Percentiles rank a stretch among this genome's conserved stretches.
Conservation (phyloP, 2,888 invertebrate species). For the Drosophila affinis region DNA sequence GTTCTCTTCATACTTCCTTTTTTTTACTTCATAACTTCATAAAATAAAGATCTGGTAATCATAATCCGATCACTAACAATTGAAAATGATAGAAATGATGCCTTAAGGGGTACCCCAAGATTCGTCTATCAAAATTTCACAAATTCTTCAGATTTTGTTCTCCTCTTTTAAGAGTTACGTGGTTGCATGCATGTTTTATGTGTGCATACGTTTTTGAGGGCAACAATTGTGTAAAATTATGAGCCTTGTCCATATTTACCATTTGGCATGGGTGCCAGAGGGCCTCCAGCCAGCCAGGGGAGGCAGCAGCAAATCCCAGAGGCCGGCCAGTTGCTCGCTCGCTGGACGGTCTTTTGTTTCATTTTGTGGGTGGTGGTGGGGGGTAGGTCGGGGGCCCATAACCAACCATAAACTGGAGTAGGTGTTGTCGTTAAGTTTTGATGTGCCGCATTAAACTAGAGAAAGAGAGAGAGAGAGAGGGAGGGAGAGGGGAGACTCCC, state of each 20-base stretch:
- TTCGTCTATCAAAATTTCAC: background rate
- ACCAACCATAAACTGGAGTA: slow-evolving; percentile 66
- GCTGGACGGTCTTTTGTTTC: slow-evolving; percentile 36
- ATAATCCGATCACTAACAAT: no score
- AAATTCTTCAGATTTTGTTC: background rate
- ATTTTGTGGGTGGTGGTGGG: slow-evolving; percentile 38
- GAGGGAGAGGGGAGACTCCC: slow-evolving; percentile 23
- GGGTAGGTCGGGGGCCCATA: slow-evolving; percentile 28
- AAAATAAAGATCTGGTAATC: no score
- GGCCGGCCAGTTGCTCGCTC: background rate
- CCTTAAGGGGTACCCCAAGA: background rate
- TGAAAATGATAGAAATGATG: fast-evolving
- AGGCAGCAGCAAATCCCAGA: background rate
- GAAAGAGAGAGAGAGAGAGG: slow-evolving; percentile 17
- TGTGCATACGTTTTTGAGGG: slow-evolving; percentile 47
- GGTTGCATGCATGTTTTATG: slow-evolving; percentile 62
- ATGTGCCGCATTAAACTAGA: slow-evolving; percentile 74
- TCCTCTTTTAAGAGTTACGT: slow-evolving; percentile 17
- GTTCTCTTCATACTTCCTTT: no score
- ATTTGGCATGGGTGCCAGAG: slow-evolving; percentile 69
- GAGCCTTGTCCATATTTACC: slow-evolving; percentile 68
- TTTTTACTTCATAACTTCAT: no score
- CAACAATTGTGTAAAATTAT: slow-evolving; percentile 74
- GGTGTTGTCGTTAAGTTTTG: slow-evolving; percentile 76
- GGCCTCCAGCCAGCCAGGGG: slow-evolving; percentile 39